These are phyloP conservation scores for Patiria miniata DNA, from an alignment of 35 echinoderm and acorn worm genomes.

Conservation along the genomic window DNA sequence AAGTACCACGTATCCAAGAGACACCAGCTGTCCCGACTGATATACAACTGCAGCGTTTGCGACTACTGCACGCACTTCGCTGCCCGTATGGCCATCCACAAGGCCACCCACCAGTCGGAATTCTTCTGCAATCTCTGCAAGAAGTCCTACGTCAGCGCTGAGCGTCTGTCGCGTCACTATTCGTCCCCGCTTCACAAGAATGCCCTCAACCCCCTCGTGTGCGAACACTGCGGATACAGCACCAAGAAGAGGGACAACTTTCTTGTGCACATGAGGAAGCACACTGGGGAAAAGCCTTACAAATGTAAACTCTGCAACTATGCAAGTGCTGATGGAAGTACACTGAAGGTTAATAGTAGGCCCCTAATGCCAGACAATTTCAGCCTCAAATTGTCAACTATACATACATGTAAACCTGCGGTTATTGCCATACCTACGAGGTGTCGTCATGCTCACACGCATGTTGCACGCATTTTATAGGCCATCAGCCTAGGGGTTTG, in stretches of 20 bases:
- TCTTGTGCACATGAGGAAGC: conserved; percentile 86
- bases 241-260: conserved; percentile 96
- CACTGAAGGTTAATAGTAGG: conserved; percentile 64
- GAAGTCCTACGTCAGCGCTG: conserved; percentile 56
- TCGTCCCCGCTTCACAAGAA: conserved; percentile 84
- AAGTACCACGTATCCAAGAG: conserved; percentile 69
- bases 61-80: conserved; percentile 72
- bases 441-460: no score
- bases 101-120: conserved; percentile 65
- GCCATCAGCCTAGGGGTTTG: no score
- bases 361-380: no score
- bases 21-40: conserved; percentile 23
- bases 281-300: conserved; percentile 90
- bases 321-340: conserved; percentile 90
- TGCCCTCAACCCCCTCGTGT: conserved; percentile 75
- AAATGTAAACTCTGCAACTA: conserved; percentile 85
- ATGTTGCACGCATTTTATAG: no score
- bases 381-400: no score
- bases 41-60: conserved; percentile 64
- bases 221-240: conserved; percentile 86
- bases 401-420: no score
- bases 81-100: conserved; percentile 73
- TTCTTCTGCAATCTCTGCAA: conserved; percentile 78
- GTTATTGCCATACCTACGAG: no score
- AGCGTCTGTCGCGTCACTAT: conserved; percentile 67